Evolutionary conservation across 2,888 invertebrate species (phyloP).

Genomic region (Pseudeuparius sepicola): DNA sequence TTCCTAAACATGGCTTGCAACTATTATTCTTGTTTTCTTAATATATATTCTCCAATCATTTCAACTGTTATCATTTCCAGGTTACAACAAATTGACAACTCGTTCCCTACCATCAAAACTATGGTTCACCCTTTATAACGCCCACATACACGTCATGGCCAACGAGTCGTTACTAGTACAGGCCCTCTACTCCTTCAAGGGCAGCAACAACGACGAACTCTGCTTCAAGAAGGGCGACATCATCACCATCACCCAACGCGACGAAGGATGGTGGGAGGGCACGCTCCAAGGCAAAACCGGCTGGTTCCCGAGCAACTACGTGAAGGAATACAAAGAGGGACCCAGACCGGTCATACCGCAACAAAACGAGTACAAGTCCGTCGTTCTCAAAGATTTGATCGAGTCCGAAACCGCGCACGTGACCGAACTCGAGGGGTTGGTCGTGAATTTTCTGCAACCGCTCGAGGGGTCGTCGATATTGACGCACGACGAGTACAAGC

Average conservation of each 20-base stretch:
- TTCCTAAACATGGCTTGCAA: too few relatives aligned
- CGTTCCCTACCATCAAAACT: too few relatives aligned
- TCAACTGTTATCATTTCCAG: too few relatives aligned
- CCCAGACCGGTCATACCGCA: slow-evolving; percentile 52
- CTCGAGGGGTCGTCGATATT: slow-evolving; percentile 75
- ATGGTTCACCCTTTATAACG: too few relatives aligned
- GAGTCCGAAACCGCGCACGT: slow-evolving; percentile 90
- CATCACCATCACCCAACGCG: slow-evolving; percentile 92
- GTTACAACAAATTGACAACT: too few relatives aligned
- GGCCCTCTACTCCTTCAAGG: slow-evolving; percentile 89
- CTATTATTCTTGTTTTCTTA: too few relatives aligned
- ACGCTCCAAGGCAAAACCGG: slow-evolving; percentile 90
- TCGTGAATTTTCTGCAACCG: slow-evolving; percentile 80
- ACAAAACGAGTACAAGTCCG: slow-evolving; percentile 68
- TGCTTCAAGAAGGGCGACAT: slow-evolving; percentile 94
- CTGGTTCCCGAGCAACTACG: slow-evolving; percentile 98
- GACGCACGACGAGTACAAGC: slow-evolving; percentile 73
- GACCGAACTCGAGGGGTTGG: slow-evolving; percentile 75
- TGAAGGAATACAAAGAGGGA: slow-evolving; percentile 72
- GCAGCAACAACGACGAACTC: slow-evolving; percentile 95
- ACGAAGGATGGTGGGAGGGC: slow-evolving; percentile 99
- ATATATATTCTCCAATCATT: too few relatives aligned
- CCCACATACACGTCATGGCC: slow-evolving; percentile 46
- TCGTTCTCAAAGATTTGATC: slow-evolving; percentile 80
- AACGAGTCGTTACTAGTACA: slow-evolving; percentile 64